Evolutionary conservation across 2,888 invertebrate species (phyloP).

Genomic region (Spodoptera picta): DNA sequence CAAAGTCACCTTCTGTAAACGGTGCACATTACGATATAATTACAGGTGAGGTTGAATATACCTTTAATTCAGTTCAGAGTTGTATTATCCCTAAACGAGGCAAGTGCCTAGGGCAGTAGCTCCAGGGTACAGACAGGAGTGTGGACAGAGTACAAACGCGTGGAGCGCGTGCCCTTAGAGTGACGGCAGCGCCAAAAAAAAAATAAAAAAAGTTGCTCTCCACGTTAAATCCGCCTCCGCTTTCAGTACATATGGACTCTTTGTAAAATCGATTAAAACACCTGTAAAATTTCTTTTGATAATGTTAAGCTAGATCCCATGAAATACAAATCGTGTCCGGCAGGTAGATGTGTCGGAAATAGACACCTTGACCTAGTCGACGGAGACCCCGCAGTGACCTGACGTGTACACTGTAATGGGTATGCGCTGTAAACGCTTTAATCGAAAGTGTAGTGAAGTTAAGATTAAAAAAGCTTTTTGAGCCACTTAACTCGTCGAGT

Average conservation of each 20-base stretch:
- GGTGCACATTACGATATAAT: slow-evolving; percentile 15
- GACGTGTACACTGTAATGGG: slow-evolving; percentile 16
- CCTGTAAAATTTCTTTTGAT: background rate
- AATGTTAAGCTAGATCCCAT: background rate
- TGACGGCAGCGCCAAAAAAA: too few species aligned
- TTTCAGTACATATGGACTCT: too few species aligned
- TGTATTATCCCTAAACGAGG: too few species aligned
- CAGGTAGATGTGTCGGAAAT: slow-evolving; percentile 33
- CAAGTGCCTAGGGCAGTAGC: too few species aligned
- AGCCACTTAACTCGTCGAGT: too few species aligned
- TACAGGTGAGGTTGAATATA: slow-evolving; percentile 4
- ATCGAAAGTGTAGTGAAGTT: background rate
- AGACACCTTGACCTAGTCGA: slow-evolving; percentile 48
- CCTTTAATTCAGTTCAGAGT: background rate
- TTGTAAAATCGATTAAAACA: background rate
- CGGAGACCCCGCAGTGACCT: slow-evolving; percentile 32
- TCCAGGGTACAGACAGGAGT: too few species aligned
- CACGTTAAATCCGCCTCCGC: too few species aligned
- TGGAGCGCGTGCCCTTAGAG: too few species aligned
- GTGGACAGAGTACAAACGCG: too few species aligned
- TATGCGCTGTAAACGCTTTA: slow-evolving; percentile 2
- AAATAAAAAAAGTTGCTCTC: too few species aligned
- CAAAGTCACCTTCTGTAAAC: slow-evolving; percentile 40
- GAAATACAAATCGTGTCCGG: slow-evolving; percentile 7
- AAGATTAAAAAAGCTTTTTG: background rate